Evolutionary conservation across 2,888 invertebrate species (phyloP), one percentile per base, ranked within the genome.

Genomic region (Ischnus inquisitorius): DNA sequence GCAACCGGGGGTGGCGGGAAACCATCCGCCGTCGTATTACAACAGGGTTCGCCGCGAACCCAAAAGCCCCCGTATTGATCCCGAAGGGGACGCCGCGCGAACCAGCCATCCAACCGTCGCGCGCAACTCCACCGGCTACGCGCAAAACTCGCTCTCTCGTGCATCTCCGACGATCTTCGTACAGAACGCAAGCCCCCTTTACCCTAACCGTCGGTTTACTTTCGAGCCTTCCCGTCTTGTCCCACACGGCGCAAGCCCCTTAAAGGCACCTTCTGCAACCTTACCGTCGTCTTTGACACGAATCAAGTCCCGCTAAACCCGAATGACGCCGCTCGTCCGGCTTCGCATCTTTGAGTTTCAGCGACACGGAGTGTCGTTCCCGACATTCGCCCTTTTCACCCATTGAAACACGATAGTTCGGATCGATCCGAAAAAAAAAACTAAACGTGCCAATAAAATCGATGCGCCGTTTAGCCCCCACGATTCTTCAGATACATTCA

Each of bases 91-190:
- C 82, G 68, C 80, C 57, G 83, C 57, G 83, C 78, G 78, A 69
- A 51, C 67, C 71, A 77, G 79, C 75, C 62, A 83, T 75, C 74
- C 64, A 39, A 64, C 64, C 64, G 64, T 64, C 90, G 91, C 91
- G 92, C 92, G 91, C 91, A 91, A 88, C 89, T 87, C 88, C 90
- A 88, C 84, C 64, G 5, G 12, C 10, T 12, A 34, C 74, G 39
- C 64, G 41, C 72, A 41, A 46, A 65, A 68, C 57, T 62, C 60
- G 67, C 78, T 4, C 88, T 89, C 89, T 91, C 90, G 91, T 91
- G 88, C 88, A 92, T 91, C 91, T 92, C 92, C 91, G 92, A 88
- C 90, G 89, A 91, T 91, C 92, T 92, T 92, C 92, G 92, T 90
- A 88, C 25, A 43, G 48, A 74, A 86, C 90, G 91, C 90, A 92